phyloP scores from a whole-genome alignment of 2,888 invertebrate genomes.

The Brachycybe producta region DNA sequence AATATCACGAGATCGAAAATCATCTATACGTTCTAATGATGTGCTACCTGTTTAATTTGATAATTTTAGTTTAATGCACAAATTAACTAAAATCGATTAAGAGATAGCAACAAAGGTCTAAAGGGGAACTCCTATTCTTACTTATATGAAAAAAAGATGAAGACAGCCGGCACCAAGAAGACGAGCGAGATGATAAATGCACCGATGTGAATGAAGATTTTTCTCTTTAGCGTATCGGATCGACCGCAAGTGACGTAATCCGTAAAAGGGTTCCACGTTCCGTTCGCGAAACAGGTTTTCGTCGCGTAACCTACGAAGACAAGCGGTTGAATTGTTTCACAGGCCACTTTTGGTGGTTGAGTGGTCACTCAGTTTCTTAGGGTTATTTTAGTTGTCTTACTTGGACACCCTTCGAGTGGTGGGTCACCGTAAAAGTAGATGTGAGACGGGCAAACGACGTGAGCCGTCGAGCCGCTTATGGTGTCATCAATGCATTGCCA shows the following conservation, averaged over 20 bases:
- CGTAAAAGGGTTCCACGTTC: constrained; percentile 28
- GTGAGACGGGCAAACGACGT: constrained; percentile 28
- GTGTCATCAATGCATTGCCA: constrained; percentile 33
- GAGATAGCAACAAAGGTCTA: neutral
- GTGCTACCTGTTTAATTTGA: no score
- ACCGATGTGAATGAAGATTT: constrained; percentile 27
- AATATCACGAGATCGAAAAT: no score
- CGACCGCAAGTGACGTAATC: constrained; percentile 27
- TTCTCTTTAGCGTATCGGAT: constrained; percentile 23
- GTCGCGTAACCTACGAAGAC: constrained; percentile 22
- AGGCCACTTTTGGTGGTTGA: neutral
- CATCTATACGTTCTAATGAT: no score
- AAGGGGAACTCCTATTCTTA: constrained; percentile 22
- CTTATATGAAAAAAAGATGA: constrained; percentile 33
- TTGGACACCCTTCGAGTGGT: constrained; percentile 23
- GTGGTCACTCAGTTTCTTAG: neutral
- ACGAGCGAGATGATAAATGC: constrained; percentile 28
- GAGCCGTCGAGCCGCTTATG: constrained; percentile 22
- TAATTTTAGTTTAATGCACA: no score
- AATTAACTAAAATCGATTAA: no score
- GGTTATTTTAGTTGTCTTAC: constrained; percentile 22
- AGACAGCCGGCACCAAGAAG: constrained; percentile 30
- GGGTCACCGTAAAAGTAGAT: constrained; percentile 27
- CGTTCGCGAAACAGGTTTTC: constrained; percentile 26
- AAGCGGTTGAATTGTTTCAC: constrained; percentile 3